These are phyloP conservation scores for Eulemur coronatus DNA, from an alignment of 2,797 vertebrate genomes.

Conservation along the genomic window DNA sequence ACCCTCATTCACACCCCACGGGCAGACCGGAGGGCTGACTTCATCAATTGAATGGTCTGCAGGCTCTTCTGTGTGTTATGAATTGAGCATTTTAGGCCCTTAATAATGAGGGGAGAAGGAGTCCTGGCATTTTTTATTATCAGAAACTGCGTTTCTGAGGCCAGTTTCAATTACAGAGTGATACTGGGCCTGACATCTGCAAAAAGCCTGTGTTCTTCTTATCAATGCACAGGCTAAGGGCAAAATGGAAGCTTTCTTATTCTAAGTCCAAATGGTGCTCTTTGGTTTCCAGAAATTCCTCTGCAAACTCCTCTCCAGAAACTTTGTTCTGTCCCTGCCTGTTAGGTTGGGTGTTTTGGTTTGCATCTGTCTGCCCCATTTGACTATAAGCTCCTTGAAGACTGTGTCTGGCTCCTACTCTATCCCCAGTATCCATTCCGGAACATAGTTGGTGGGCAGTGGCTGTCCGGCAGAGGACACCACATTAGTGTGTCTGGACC, in stretches of 20 bases:
- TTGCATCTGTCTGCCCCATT: neutral
- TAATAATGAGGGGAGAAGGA: slow-evolving; percentile 11
- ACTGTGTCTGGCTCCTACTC: neutral
- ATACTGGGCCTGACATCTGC: neutral
- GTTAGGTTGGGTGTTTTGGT: neutral
- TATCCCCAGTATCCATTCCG: neutral
- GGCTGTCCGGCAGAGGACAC: neutral
- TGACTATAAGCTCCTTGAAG: neutral
- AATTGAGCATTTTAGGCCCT: neutral
- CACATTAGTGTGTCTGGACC: neutral
- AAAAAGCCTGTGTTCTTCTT: neutral
- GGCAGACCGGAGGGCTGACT: neutral
- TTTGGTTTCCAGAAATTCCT: neutral
- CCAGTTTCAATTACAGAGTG: neutral
- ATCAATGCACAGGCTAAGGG: neutral
- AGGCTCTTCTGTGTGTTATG: neutral
- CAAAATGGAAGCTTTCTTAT: neutral
- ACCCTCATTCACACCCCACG: neutral
- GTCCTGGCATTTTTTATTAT: slow-evolving; percentile 23
- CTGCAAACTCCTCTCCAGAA: neutral
- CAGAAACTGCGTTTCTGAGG: neutral
- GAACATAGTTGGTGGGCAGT: neutral
- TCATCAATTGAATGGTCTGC: neutral
- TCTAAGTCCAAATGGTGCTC: neutral
- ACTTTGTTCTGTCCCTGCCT: neutral